Evolutionary conservation across 2,113 vertebrate species (phyloP), one percentile per base, ranked within the genome.

Genomic region (Rutilus rutilus): DNA sequence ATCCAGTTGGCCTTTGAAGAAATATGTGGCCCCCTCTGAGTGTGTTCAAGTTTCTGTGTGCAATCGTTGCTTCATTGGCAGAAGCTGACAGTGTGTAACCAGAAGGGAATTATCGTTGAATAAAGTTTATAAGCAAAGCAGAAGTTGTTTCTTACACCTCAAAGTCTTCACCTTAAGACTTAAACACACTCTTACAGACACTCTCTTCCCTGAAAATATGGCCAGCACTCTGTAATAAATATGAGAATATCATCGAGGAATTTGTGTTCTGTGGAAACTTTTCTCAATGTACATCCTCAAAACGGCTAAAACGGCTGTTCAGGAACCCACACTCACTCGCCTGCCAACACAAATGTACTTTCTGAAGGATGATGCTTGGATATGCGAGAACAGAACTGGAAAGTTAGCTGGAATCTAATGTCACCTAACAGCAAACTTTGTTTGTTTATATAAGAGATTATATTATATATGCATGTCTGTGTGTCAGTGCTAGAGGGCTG

Each of bases 301-400:
- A 81, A 81, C 9, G 8, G 60, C 42, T 52, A 50, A 82, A 67
- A 21, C 45, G 25, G 42, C 79, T 82, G 79, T 67, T 65, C 17
- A 12, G 60, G 79, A 67, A 82, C 21, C 62, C 62, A 33, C 45
- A 67, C 3, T 1, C 9, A 65, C 42, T 50, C 11, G 25, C 25
- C 62, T 67, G 90, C 92, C 93, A 92, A 92, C 78, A 77, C 90
- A 94, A 93, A 94, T 90, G n/a, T 90, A 82, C 89, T 42, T 84
- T 89, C 90, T 91, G 87, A 90, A 91, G 92, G 90, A 91, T 89
- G 82, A 76, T 65, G 78, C 67, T 87, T 88, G 81, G 90, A 86
- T 23, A 86, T 77, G 27, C 21, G 54, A 87, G 80, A 77, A 86
- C 62, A 73, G 86, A 75, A 67, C 85, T 76, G 79, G 65, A 83